Evolutionary conservation across 2,113 vertebrate species (phyloP).

Genomic region (Brachypteracias leptosomus): DNA sequence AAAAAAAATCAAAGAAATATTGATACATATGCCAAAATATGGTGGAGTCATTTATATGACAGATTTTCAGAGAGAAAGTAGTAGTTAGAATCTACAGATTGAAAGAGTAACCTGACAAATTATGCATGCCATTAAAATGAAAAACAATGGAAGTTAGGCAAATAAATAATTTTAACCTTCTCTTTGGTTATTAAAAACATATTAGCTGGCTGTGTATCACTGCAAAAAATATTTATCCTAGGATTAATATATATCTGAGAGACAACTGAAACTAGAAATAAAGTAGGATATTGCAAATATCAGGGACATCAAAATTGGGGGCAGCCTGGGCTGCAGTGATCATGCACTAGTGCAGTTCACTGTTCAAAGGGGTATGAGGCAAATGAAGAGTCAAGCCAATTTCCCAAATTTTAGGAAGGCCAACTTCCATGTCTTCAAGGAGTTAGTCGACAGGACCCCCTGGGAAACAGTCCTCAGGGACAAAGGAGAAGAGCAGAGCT

Average conservation of each 20-base stretch:
- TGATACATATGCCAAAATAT: not conserved
- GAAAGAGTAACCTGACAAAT: not conserved
- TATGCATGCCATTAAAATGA: not conserved
- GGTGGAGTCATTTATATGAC: not conserved
- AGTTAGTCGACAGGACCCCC: too few relatives aligned
- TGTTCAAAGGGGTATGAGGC: too few relatives aligned
- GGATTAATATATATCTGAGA: not conserved
- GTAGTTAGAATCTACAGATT: not conserved
- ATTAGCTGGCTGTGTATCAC: not conserved
- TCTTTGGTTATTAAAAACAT: not conserved
- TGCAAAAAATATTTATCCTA: not conserved
- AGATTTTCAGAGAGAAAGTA: not conserved
- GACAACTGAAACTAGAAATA: not conserved
- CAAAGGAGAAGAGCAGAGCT: too few relatives aligned
- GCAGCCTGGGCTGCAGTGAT: too few relatives aligned
- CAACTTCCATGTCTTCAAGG: too few relatives aligned
- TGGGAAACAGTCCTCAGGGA: too few relatives aligned
- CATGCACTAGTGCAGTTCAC: too few relatives aligned
- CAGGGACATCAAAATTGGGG: too few relatives aligned
- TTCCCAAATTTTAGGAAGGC: too few relatives aligned
- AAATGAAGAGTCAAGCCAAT: too few relatives aligned
- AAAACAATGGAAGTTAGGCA: not conserved
- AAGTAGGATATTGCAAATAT: not conserved
- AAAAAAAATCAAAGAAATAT: not conserved
- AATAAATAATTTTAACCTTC: not conserved